A percentile compares a stretch with the other conserved stretches of the same genome.
These are phyloP conservation scores for Bradypodion pumilum DNA, from an alignment of 2,797 vertebrate species.

Conservation along the genomic window DNA sequence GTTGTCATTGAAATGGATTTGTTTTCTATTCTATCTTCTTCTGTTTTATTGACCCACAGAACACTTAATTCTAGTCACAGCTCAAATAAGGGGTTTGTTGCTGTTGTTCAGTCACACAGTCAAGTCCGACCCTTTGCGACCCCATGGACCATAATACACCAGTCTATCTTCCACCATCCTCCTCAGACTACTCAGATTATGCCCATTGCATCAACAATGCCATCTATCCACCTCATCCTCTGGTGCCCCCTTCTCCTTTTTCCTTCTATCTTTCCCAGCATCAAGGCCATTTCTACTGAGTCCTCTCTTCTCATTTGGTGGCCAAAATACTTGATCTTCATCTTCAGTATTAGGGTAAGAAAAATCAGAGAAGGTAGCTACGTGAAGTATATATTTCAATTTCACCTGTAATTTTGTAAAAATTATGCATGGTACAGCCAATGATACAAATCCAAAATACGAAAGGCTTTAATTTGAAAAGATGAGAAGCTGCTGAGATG, in stretches of 20 bases:
- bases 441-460: background rate
- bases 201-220: too few species aligned
- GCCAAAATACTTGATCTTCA: too few species aligned
- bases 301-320: too few species aligned
- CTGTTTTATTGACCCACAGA: background rate
- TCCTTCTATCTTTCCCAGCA: too few species aligned
- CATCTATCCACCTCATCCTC: too few species aligned
- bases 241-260: too few species aligned
- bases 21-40: background rate
- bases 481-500: background rate
- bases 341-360: background rate
- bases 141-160: too few species aligned
- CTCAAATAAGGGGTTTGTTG: background rate
- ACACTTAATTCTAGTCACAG: background rate
- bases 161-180: too few species aligned
- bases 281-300: too few species aligned
- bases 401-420: background rate
- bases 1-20: background rate
- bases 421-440: background rate
- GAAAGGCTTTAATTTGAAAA: background rate
- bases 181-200: too few species aligned
- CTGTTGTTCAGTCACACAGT: too few species aligned
- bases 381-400: background rate
- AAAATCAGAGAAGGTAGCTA: background rate
- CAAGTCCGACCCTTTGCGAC: too few species aligned